Conservation (phyloP, 2,888 invertebrate species). For the Germaria angustata region DNA sequence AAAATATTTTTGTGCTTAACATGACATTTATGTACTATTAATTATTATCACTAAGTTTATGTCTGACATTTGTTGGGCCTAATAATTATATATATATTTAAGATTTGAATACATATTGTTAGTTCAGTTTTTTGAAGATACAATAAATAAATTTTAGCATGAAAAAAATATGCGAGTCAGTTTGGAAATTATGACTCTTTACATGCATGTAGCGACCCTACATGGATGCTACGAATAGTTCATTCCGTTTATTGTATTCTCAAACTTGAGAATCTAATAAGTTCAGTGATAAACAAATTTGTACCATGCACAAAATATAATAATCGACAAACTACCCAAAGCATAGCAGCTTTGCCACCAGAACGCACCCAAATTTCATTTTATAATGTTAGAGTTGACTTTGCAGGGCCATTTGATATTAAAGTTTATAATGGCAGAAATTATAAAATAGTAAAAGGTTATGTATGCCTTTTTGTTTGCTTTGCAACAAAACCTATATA, state of each 20-base stretch:
- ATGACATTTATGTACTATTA: too few relatives aligned
- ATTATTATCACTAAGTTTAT: too few relatives aligned
- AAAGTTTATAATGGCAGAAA: conserved; percentile 11
- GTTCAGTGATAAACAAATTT: not conserved
- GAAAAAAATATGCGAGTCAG: not conserved
- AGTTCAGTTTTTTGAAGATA: too few relatives aligned
- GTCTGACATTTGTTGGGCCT: too few relatives aligned
- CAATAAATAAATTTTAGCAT: too few relatives aligned
- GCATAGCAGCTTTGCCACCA: conserved; percentile 25
- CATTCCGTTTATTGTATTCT: not conserved
- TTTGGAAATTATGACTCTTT: not conserved
- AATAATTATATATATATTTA: too few relatives aligned
- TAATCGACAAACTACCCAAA: not conserved
- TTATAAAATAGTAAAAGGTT: not conserved
- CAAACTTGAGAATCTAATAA: conserved; percentile 3
- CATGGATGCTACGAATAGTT: not conserved
- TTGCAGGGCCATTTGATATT: conserved; percentile 30
- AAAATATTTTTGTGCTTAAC: too few relatives aligned
- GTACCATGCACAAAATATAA: conserved; percentile 19
- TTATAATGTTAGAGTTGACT: conserved; percentile 13
- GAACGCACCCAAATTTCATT: conserved; percentile 20
- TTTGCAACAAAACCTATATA: conserved; percentile 30
- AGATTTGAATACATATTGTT: too few relatives aligned
- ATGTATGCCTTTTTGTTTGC: conserved; percentile 38
- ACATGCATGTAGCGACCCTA: conserved; percentile 10